Evolutionary conservation across 23 tunicate genomes (phyloP).

Genomic region (Trididemnum nubilum): DNA sequence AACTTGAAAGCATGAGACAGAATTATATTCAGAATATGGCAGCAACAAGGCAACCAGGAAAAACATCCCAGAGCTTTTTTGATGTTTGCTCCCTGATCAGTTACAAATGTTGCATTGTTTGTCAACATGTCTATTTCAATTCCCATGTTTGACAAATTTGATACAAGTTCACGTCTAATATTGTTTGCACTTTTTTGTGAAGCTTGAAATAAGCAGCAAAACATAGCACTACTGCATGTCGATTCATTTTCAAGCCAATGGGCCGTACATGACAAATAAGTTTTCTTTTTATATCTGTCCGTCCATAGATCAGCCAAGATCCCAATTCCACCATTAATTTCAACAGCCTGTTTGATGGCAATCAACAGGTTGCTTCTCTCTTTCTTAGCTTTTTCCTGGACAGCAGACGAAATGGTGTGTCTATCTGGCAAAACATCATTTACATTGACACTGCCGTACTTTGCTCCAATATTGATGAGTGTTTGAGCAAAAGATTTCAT

Average conservation of each 20-base stretch:
- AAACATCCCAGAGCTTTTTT: conserved; percentile 28
- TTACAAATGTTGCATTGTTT: conserved; percentile 16
- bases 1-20: conserved; percentile 32
- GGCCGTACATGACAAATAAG: conserved; percentile 33
- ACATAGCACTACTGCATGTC: neutral
- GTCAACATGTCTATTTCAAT: neutral
- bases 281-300: conserved; percentile 17
- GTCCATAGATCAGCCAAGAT: conserved; percentile 26
- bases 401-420: conserved; percentile 11
- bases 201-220: conserved; percentile 4
- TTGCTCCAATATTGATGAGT: conserved; percentile 26
- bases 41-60: conserved; percentile 25
- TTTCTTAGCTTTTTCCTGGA: conserved; percentile 11
- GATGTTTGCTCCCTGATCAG: conserved; percentile 33
- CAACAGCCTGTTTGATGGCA: conserved; percentile 8
- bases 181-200: conserved; percentile 6
- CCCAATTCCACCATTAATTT: conserved; percentile 23
- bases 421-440: conserved; percentile 25
- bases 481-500: conserved; percentile 26
- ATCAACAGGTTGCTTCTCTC: conserved; percentile 6
- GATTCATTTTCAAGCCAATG: neutral
- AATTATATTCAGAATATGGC: conserved; percentile 1
- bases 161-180: neutral
- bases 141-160: neutral
- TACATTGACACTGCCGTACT: conserved; percentile 11